Evolutionary conservation across 2,888 invertebrate genomes (phyloP).

Genomic region (Ethmia dodecea): DNA sequence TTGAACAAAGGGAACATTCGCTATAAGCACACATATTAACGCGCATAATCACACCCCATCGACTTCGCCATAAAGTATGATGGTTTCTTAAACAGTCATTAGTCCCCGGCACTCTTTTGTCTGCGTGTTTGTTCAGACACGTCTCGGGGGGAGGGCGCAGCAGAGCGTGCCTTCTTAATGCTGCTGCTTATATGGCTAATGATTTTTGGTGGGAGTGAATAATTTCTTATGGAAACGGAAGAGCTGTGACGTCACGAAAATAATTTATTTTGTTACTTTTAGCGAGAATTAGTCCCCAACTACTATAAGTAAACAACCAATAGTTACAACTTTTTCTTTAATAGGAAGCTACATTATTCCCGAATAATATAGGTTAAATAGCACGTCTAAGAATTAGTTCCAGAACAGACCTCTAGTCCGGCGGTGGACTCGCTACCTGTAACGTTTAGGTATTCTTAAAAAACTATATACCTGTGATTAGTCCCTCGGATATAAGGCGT

Average conservation of each 20-base stretch:
- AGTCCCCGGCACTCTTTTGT: conserved; percentile 30
- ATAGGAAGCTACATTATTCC: background rate
- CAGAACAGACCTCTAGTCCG: background rate
- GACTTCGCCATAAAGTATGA: conserved; percentile 23
- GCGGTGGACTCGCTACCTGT: too few species aligned
- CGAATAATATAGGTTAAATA: background rate
- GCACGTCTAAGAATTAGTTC: background rate
- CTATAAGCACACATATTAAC: background rate
- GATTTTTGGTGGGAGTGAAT: conserved; percentile 16
- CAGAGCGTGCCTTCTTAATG: conserved; percentile 17
- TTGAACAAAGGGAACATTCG: conserved; percentile 14
- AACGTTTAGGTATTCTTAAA: too few species aligned
- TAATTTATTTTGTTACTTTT: background rate
- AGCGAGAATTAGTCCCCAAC: background rate
- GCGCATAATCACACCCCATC: conserved; percentile 15
- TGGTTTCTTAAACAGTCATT: conserved; percentile 37
- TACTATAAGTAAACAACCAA: background rate
- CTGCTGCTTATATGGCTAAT: conserved; percentile 20
- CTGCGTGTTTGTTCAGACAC: conserved; percentile 16
- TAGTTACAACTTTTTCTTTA: background rate
- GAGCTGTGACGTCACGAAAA: background rate
- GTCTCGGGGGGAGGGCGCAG: conserved; percentile 13
- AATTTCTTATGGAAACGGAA: conserved; percentile 7
- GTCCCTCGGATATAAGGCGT: too few species aligned
- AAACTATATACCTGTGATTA: too few species aligned